Evolutionary conservation across 1,140 invertebrate species (phyloP).

Genomic region (Pomacea maculata): DNA sequence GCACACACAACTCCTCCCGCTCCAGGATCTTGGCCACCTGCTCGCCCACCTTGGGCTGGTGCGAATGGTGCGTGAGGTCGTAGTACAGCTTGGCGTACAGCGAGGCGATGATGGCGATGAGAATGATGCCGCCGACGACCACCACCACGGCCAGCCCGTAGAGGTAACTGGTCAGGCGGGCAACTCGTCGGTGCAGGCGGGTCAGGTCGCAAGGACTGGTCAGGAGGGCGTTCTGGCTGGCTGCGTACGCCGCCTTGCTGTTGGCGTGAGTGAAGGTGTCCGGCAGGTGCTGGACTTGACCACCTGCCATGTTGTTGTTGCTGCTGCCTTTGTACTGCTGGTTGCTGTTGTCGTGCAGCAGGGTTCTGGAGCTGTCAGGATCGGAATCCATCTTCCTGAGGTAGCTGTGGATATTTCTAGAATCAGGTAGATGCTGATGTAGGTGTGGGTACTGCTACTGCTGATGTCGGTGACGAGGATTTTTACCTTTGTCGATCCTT

Average conservation of each 20-base stretch:
- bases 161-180: constrained; percentile 35
- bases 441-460: no score
- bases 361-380: constrained; percentile 14
- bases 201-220: constrained; percentile 3
- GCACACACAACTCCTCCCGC: constrained; percentile 46
- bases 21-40: constrained; percentile 47
- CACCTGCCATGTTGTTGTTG: not conserved
- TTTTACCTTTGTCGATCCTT: not conserved
- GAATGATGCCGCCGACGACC: constrained; percentile 40
- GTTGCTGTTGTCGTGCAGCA: constrained; percentile 7
- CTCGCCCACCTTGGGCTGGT: constrained; percentile 54
- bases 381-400: constrained; percentile 19
- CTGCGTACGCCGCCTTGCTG: not conserved
- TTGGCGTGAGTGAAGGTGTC: not conserved
- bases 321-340: not conserved
- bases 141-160: constrained; percentile 42
- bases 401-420: not conserved
- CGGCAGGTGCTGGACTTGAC: not conserved
- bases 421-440: not conserved
- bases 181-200: constrained; percentile 30
- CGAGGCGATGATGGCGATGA: constrained; percentile 43
- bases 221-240: not conserved
- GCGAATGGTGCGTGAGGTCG: constrained; percentile 45
- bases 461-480: not conserved
- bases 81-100: constrained; percentile 49